Evolutionary conservation across 2,888 invertebrate genomes (phyloP).

Genomic region (Agonum fuliginosum): DNA sequence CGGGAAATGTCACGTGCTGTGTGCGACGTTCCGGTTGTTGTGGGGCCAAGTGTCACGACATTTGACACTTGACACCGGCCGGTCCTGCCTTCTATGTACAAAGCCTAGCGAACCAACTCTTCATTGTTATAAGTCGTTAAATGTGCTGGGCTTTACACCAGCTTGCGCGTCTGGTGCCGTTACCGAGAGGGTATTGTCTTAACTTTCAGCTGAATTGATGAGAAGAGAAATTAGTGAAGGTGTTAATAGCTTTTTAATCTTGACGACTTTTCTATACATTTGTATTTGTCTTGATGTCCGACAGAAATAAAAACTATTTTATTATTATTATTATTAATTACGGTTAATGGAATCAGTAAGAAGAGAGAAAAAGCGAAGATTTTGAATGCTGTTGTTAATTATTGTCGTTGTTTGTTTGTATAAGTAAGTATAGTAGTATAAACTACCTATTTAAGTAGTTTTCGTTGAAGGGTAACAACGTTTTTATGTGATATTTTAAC

Average conservation of each 20-base stretch:
- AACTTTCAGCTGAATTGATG: not conserved
- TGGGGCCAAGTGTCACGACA: conserved; percentile 4
- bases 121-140: not conserved
- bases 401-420: not conserved
- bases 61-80: not conserved
- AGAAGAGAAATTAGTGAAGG: not conserved
- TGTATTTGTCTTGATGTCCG: too few species aligned
- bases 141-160: not conserved
- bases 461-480: too few species aligned
- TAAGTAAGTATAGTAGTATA: too few species aligned
- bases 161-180: not conserved
- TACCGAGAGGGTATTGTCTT: not conserved
- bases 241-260: not conserved
- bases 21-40: not conserved
- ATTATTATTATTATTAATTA: too few species aligned
- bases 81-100: not conserved
- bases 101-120: not conserved
- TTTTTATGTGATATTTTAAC: too few species aligned
- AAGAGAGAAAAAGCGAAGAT: too few species aligned
- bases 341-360: too few species aligned
- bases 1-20: not conserved
- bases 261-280: too few species aligned
- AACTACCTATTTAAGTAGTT: too few species aligned
- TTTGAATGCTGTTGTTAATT: too few species aligned
- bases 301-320: too few species aligned